Evolutionary conservation across 2,797 vertebrate species (phyloP).

Genomic region (Myiothlypis chrysogaster): DNA sequence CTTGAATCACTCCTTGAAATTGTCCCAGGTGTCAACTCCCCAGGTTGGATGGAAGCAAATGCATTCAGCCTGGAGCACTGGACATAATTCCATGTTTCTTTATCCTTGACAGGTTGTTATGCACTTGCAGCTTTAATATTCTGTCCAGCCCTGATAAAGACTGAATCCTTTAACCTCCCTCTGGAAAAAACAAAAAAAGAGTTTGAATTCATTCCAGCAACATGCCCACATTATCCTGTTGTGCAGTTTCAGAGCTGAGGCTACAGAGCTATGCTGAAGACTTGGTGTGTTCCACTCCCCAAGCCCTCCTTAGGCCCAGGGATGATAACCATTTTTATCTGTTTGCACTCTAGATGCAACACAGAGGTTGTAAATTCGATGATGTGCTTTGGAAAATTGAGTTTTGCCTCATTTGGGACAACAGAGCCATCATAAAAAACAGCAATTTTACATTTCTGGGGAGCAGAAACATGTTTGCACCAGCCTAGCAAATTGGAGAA

Average conservation of each 20-base stretch:
- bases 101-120: not conserved
- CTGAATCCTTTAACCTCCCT: not conserved
- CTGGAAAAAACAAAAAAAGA: not conserved
- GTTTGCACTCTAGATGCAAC: not conserved
- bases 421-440: not conserved
- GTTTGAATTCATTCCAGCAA: not conserved
- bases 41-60: not conserved
- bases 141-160: not conserved
- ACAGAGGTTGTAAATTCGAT: not conserved
- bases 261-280: not conserved
- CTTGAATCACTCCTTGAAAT: not conserved
- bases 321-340: not conserved
- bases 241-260: not conserved
- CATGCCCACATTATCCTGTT: accelerated
- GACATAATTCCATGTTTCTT: not conserved
- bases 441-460: not conserved
- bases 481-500: not conserved
- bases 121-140: not conserved
- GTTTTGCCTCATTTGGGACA: not conserved
- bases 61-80: not conserved
- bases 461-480: not conserved
- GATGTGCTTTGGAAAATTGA: not conserved
- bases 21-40: not conserved
- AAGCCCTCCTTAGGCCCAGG: not conserved
- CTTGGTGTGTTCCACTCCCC: not conserved